phyloP scores from a whole-genome alignment of 2,888 invertebrate genomes.

The Falcaria lacertinaria region DNA sequence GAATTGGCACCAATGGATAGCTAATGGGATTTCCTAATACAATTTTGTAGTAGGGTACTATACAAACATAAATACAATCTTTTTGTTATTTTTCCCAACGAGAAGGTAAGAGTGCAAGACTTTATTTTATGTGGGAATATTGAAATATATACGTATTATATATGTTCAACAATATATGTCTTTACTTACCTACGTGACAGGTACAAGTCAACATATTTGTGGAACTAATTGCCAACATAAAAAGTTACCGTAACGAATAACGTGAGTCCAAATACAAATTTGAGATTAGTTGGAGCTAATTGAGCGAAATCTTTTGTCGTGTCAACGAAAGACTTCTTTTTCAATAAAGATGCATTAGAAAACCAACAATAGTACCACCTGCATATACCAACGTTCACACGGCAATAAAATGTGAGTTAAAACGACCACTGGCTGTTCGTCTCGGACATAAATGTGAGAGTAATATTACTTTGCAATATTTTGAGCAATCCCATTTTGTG shows the following conservation, averaged over 20 bases:
- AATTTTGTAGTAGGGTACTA: too few species aligned
- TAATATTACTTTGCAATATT: not conserved
- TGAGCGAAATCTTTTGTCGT: slow-evolving; percentile 24
- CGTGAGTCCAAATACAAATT: slow-evolving; percentile 31
- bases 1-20: too few species aligned
- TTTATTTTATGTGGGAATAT: too few species aligned
- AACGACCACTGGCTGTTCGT: slow-evolving; percentile 17
- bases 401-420: slow-evolving; percentile 47
- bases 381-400: slow-evolving; percentile 47
- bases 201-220: slow-evolving; percentile 1
- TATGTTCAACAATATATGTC: too few species aligned
- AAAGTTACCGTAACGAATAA: too few species aligned
- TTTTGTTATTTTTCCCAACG: too few species aligned
- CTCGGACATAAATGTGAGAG: slow-evolving; percentile 1
- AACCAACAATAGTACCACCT: slow-evolving; percentile 38
- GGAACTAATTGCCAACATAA: slow-evolving; percentile 18
- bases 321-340: slow-evolving; percentile 29
- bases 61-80: too few species aligned
- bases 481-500: not conserved
- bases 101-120: too few species aligned
- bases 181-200: too few species aligned
- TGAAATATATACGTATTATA: too few species aligned
- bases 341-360: slow-evolving; percentile 12
- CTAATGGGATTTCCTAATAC: not conserved
- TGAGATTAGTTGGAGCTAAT: slow-evolving; percentile 23